Evolutionary conservation across 1,140 invertebrate species (phyloP), one percentile per base, ranked within the genome.

Genomic region (Danaus plexippus): DNA sequence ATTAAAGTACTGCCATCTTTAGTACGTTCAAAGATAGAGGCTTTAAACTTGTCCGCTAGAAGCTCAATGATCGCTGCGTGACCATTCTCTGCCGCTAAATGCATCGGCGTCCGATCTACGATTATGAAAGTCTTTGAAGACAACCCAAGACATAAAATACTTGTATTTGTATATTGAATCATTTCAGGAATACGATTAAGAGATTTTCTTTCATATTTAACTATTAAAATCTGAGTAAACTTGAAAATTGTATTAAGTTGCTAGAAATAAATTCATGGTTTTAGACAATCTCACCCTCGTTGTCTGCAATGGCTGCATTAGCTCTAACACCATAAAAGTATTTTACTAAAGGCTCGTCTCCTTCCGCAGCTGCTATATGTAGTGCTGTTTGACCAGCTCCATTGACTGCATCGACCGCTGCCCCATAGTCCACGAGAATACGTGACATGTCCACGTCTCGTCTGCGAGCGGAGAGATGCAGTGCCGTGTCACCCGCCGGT

Each of bases 1-100:
- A 99, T 98, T 48, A 99, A 85, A 0, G 98, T 99, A 63, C 95
- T 98, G 47, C 98, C 98, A 87, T 99, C 98, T 86, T 97, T 97
- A 1, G 96, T 97, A 61, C 96, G 89, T 83, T 97, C 95, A 77
- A 96, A 94, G 62, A 97, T 96, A 46, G 96, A 97, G 1, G 97
- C 97, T 84, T 96, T 97, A 87, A 99, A 99, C 87, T 99, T 99
- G 77, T 99, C 98, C 0, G 97, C 96, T 13, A 99, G 85, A 6
- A 98, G 89, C 79, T 99, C 98, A 9, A 99, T 98, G 59, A 99
- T 94, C 32, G 92, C 90, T 1, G 97, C 98, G 74, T 99, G 96
- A 0, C 98, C 98, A 75, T 96, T 94, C 87, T 99, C 97, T 0
- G 98, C 97, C 5, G 98, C 98, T 62, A 99, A 88, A 85, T 99